Conservation (phyloP, 2,797 vertebrate genomes). For the Tachyglossus aculeatus region DNA sequence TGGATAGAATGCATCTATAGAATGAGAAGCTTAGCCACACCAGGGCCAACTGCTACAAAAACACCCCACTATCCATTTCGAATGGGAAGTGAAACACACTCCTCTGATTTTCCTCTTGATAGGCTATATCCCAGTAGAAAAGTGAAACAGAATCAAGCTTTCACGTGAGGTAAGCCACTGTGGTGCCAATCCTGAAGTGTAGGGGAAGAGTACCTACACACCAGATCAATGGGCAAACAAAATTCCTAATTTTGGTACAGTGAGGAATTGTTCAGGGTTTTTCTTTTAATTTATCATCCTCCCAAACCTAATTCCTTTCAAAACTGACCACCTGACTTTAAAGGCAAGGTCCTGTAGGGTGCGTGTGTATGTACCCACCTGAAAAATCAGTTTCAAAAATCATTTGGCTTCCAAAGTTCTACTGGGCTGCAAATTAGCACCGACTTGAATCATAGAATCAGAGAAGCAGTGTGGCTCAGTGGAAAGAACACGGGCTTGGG, state of each 20-base stretch:
- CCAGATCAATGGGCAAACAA: background rate
- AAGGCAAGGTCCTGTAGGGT: constrained; percentile 39
- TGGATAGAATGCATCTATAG: background rate
- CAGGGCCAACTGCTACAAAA: background rate
- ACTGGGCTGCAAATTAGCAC: too few relatives aligned
- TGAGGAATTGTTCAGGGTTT: constrained; percentile 1
- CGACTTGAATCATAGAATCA: too few relatives aligned
- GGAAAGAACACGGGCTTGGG: too few relatives aligned
- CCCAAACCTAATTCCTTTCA: background rate
- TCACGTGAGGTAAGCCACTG: background rate
- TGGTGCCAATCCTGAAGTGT: too few relatives aligned
- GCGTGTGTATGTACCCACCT: too few relatives aligned
- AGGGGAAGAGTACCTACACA: too few relatives aligned
- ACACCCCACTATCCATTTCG: constrained; percentile 3
- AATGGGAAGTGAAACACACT: background rate
- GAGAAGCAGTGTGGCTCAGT: too few relatives aligned
- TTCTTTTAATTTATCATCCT: background rate
- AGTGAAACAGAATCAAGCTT: constrained; percentile 10
- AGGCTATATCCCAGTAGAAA: constrained; percentile 51
- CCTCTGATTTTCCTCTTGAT: background rate
- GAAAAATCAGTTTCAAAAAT: too few relatives aligned
- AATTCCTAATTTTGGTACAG: background rate
- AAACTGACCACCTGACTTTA: constrained; percentile 15
- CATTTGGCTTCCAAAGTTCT: too few relatives aligned
- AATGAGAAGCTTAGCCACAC: constrained; percentile 2